Conservation (phyloP, 2,888 invertebrate species). For the Ferrisia virgata region DNA sequence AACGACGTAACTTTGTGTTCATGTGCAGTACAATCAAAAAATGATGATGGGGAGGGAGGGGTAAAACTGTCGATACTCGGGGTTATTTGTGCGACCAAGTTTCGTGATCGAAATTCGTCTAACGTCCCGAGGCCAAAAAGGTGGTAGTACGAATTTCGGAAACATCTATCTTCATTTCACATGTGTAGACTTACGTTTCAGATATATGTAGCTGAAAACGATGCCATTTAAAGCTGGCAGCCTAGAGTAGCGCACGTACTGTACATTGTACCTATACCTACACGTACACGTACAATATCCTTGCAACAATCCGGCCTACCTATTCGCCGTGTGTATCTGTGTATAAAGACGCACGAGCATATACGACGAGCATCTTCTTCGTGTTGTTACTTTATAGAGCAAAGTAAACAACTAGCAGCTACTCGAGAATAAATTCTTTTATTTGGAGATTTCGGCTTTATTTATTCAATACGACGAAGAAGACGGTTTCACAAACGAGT, state of each 20-base stretch:
- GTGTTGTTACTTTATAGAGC: conserved; percentile 15
- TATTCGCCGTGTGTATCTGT: too few species aligned
- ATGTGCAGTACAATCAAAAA: conserved; percentile 31
- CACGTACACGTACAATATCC: too few species aligned
- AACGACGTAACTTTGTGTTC: conserved; percentile 28
- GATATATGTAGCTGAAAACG: too few species aligned
- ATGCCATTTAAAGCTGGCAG: not conserved
- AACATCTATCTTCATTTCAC: conserved; percentile 6
- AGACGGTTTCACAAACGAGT: conserved; percentile 12
- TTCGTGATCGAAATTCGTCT: conserved; percentile 4
- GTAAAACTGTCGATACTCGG: not conserved
- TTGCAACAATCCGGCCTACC: too few species aligned
- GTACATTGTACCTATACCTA: too few species aligned
- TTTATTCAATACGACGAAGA: conserved; percentile 28
- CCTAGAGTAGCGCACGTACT: not conserved
- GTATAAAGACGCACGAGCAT: too few species aligned
- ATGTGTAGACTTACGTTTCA: too few species aligned
- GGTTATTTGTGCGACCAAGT: conserved; percentile 9
- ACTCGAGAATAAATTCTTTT: conserved; percentile 43
- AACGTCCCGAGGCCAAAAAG: not conserved
- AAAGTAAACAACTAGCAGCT: conserved; percentile 42
- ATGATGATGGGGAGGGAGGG: too few species aligned
- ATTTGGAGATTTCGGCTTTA: conserved; percentile 38
- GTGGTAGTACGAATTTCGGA: conserved; percentile 21
- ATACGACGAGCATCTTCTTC: not conserved